Evolutionary conservation across 1,140 invertebrate species (phyloP).

Genomic region (Lysiphlebus fabarum): DNA sequence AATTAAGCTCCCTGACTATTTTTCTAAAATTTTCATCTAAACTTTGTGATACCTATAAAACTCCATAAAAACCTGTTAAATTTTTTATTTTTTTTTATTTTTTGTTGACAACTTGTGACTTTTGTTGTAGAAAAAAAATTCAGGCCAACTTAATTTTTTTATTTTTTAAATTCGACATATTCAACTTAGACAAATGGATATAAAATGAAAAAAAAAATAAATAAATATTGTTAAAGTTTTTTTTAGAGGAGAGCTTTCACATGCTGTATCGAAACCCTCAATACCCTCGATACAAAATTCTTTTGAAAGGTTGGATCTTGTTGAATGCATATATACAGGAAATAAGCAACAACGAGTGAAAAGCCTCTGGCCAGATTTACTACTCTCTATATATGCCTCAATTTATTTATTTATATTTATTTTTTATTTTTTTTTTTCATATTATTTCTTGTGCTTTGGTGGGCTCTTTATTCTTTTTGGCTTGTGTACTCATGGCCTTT

Average conservation of each 20-base stretch:
- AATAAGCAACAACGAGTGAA: conserved; percentile 44
- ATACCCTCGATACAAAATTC: conserved; percentile 57
- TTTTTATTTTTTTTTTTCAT: conserved; percentile 8
- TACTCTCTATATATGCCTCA: conserved; percentile 34
- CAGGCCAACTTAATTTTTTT: background rate
- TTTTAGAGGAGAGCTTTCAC: background rate
- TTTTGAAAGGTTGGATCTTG: conserved; percentile 41
- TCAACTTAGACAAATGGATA: background rate
- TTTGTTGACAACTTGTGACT: background rate
- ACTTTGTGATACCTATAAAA: no score
- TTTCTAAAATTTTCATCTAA: no score
- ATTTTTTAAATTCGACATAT: no score
- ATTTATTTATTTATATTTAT: conserved; percentile 33
- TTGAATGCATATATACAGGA: conserved; percentile 55
- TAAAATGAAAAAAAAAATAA: background rate
- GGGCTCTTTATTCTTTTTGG: conserved; percentile 3
- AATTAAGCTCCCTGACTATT: no score
- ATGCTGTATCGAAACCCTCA: conserved; percentile 46
- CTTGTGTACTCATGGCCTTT: conserved; percentile 40
- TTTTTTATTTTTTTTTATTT: background rate
- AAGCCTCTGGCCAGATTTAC: conserved; percentile 35
- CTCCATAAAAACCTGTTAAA: no score
- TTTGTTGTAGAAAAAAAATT: background rate
- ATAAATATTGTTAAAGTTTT: background rate
- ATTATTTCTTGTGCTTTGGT: background rate